Evolutionary conservation across 1,140 invertebrate genomes (phyloP), one percentile per base, ranked within the genome.

Genomic region (Psilanteris sp.): DNA sequence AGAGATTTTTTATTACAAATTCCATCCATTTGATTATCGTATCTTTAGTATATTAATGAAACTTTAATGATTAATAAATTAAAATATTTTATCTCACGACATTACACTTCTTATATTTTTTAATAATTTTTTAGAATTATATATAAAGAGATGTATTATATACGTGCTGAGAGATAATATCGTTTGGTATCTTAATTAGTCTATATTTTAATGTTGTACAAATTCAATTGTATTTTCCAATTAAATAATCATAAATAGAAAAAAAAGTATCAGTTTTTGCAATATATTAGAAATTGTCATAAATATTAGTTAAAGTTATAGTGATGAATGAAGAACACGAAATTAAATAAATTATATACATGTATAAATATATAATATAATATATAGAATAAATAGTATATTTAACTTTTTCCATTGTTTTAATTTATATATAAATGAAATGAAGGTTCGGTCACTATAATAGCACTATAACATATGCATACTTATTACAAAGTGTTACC

Each of bases 401-500:
- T n/a, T n/a, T n/a, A n/a, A n/a, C n/a, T n/a, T n/a, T n/a, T n/a
- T n/a, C n/a, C n/a, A n/a, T n/a, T n/a, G n/a, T n/a, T n/a, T n/a
- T n/a, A n/a, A n/a, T n/a, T n/a, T n/a, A n/a, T n/a, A n/a, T n/a
- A n/a, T n/a, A n/a, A n/a, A n/a, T n/a, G n/a, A n/a, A n/a, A n/a
- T n/a, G n/a, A n/a, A n/a, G n/a, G n/a, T n/a, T n/a, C n/a, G n/a
- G n/a, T n/a, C n/a, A n/a, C n/a, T n/a, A n/a, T n/a, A n/a, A n/a
- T n/a, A n/a, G n/a, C n/a, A n/a, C n/a, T n/a, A n/a, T n/a, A n/a
- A n/a, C n/a, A n/a, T n/a, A n/a, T n/a, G n/a, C n/a, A n/a, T n/a
- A n/a, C n/a, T n/a, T n/a, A n/a, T n/a, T n/a, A n/a, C n/a, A 10
- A 32, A 32, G 29, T 3, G 77, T 83, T 75, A 79, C 55, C 64